Conservation (phyloP, 2,113 vertebrate species). For the Casuarius casuarius region DNA sequence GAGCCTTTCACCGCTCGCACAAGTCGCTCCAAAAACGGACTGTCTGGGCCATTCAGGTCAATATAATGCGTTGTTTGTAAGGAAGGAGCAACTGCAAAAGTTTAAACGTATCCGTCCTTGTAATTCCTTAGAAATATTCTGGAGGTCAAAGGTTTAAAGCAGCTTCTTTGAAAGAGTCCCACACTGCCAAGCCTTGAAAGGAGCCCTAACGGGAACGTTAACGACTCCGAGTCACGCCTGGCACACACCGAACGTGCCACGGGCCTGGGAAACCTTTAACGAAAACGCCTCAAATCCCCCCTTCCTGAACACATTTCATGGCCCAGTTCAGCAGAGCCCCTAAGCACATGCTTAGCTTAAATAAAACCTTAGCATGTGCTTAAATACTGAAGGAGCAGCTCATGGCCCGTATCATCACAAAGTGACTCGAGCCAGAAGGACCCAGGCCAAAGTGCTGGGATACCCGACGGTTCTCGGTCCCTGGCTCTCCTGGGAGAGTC, state of each 20-base stretch:
- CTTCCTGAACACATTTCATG: accelerated
- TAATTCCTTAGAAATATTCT: background rate
- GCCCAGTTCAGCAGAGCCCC: background rate
- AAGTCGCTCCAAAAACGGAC: background rate
- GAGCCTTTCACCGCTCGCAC: background rate
- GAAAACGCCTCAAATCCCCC: background rate
- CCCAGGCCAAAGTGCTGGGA: accelerated
- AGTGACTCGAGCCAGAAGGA: background rate
- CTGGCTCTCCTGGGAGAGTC: background rate
- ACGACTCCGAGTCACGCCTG: background rate
- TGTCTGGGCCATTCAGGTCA: background rate
- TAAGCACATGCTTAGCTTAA: background rate
- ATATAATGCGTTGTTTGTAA: background rate
- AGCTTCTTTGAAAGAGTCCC: constrained; percentile 13
- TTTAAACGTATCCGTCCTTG: background rate
- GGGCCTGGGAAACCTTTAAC: background rate
- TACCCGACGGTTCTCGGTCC: accelerated
- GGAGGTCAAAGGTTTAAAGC: constrained; percentile 11
- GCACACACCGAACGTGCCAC: background rate
- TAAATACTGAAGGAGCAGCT: background rate
- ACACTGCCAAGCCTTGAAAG: background rate
- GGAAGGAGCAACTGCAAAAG: background rate
- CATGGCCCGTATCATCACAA: background rate
- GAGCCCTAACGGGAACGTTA: constrained; percentile 52
- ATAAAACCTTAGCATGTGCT: background rate